Evolutionary conservation across 2,888 invertebrate species (phyloP).

Genomic region (Geotrupes spiniger): DNA sequence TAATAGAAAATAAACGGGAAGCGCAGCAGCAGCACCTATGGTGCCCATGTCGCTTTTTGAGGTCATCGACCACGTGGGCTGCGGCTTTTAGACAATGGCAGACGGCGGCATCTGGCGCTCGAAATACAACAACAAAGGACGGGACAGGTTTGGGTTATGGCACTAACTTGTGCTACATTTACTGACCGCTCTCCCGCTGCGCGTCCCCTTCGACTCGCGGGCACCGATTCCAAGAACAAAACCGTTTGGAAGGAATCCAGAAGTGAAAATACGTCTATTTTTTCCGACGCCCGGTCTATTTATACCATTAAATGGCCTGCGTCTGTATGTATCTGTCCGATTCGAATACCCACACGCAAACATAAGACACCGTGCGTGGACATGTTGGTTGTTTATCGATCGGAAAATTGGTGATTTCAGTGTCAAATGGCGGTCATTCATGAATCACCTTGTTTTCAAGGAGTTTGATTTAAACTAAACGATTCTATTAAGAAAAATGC

Average conservation of each 20-base stretch:
- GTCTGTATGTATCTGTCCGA: too few species aligned
- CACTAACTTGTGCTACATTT: constrained; percentile 19
- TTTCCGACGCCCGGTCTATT: background rate
- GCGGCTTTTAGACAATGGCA: constrained; percentile 26
- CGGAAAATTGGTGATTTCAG: too few species aligned
- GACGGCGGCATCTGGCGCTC: constrained; percentile 27
- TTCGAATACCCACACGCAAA: too few species aligned
- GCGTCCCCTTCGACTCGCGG: constrained; percentile 8
- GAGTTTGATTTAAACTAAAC: too few species aligned
- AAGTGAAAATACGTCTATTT: constrained; percentile 20
- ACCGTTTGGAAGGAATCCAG: constrained; percentile 21
- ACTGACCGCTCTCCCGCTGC: constrained; percentile 15
- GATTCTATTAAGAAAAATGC: too few species aligned
- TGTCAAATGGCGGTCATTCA: too few species aligned
- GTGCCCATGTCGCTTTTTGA: constrained; percentile 10
- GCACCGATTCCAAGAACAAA: constrained; percentile 18
- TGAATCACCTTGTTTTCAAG: too few species aligned
- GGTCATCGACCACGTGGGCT: constrained; percentile 27
- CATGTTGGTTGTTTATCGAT: too few species aligned
- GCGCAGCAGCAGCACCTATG: too few species aligned
- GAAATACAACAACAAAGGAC: constrained; percentile 21
- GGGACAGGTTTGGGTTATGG: constrained; percentile 20
- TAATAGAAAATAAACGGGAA: too few species aligned
- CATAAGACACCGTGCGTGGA: too few species aligned
- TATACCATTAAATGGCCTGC: too few species aligned